A percentile compares a stretch with the other conserved stretches of the same genome.
Evolutionary conservation across 2,113 vertebrate genomes (phyloP).

Genomic region (Brachyistius frenatus): DNA sequence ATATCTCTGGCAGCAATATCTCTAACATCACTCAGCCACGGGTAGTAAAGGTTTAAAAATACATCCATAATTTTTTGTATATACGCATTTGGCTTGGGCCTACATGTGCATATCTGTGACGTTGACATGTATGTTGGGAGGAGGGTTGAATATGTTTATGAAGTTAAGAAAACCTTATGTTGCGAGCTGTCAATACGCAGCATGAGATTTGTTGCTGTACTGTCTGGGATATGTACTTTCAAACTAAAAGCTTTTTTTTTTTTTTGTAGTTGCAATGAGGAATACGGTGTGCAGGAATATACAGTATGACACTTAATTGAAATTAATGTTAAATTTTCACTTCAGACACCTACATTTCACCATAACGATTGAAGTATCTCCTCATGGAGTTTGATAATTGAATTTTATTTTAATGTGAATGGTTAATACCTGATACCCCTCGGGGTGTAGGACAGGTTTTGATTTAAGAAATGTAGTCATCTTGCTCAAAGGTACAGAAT

Average conservation of each 20-base stretch:
- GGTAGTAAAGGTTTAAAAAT: conserved; percentile 15
- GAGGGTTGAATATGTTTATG: too few species aligned
- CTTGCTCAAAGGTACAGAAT: background rate
- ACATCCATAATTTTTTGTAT: background rate
- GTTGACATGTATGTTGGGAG: background rate
- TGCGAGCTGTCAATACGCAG: too few species aligned
- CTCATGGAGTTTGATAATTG: background rate
- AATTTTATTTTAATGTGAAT: background rate
- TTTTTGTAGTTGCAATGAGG: background rate
- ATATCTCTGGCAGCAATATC: conserved; percentile 4
- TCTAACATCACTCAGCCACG: background rate
- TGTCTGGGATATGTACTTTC: too few species aligned
- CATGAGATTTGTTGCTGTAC: too few species aligned
- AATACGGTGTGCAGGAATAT: background rate
- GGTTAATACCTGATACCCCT: background rate
- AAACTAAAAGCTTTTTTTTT: background rate
- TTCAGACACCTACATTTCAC: conserved; percentile 2
- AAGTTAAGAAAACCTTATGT: too few species aligned
- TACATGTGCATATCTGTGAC: too few species aligned
- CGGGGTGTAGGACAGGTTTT: background rate
- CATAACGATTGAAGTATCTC: background rate
- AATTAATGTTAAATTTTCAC: background rate
- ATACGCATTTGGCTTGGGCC: too few species aligned
- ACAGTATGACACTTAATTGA: background rate
- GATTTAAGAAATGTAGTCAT: background rate